Evolutionary conservation across 2,888 invertebrate species (phyloP).

Genomic region (Artemia sp.): DNA sequence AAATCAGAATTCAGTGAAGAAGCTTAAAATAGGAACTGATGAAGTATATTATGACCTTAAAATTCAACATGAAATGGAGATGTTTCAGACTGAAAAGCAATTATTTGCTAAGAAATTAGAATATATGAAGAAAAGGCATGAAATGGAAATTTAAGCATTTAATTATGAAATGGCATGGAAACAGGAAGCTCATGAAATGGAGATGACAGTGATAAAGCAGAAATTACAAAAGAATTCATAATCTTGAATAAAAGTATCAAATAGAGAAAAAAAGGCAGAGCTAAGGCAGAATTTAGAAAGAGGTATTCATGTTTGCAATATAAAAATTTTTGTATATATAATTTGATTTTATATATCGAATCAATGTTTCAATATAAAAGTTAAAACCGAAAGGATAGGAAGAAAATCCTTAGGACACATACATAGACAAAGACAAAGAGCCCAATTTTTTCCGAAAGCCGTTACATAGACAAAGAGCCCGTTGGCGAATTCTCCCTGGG

Average conservation of each 20-base stretch:
- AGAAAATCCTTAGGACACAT: too few species aligned
- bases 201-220: not conserved
- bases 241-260: too few species aligned
- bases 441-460: too few species aligned
- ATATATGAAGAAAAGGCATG: not conserved
- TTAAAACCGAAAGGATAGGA: too few species aligned
- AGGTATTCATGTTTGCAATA: too few species aligned
- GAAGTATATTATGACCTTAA: not conserved
- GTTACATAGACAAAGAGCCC: too few species aligned
- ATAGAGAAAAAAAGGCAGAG: too few species aligned
- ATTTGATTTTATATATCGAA: too few species aligned
- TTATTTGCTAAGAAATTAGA: not conserved
- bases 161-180: slow-evolving; percentile 10
- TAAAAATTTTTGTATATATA: not conserved
- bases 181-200: not conserved
- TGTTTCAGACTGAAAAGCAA: not conserved
- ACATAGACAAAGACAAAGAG: not conserved
- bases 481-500: too few species aligned
- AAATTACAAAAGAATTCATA: not conserved
- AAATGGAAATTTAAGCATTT: not conserved
- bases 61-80: slow-evolving; percentile 13
- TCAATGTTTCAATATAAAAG: too few species aligned
- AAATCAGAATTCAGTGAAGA: not conserved
- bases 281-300: too few species aligned
- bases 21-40: not conserved